A percentile compares a stretch with the other conserved stretches of the same genome.
These are phyloP conservation scores for Potorous gilbertii DNA, from an alignment of 2,797 vertebrate species.

Conservation along the genomic window DNA sequence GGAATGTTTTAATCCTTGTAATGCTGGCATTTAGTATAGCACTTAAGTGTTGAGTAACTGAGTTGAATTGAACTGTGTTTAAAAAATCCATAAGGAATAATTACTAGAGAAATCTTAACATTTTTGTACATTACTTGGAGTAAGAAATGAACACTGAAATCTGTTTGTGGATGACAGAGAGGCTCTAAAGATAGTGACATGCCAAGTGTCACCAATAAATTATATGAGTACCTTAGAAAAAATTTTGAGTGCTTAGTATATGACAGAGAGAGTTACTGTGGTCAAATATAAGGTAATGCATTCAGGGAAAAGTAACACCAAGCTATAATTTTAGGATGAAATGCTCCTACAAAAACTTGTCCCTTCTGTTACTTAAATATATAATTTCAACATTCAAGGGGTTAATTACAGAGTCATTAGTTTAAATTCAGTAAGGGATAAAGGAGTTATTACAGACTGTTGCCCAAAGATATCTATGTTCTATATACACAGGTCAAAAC, in stretches of 20 bases:
- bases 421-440: conserved; percentile 36
- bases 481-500: background rate
- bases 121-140: background rate
- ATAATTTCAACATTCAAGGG: conserved; percentile 67
- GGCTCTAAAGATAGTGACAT: conserved; percentile 29
- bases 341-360: conserved; percentile 61
- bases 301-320: conserved; percentile 65
- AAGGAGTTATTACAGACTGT: background rate
- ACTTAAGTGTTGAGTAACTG: background rate
- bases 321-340: conserved; percentile 60
- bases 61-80: background rate
- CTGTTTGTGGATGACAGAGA: background rate
- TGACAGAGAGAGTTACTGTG: conserved; percentile 36
- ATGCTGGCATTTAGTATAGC: background rate
- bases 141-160: background rate
- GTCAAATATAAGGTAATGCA: conserved; percentile 29
- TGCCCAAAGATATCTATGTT: conserved; percentile 24
- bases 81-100: background rate
- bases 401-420: conserved; percentile 65
- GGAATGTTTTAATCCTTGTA: background rate
- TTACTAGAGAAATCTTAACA: background rate
- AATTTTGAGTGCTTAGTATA: conserved; percentile 37
- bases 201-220: background rate
- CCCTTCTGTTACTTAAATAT: conserved; percentile 62
- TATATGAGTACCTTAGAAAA: conserved; percentile 39